phyloP scores from a whole-genome alignment of 1,140 invertebrate genomes.

The Hetaerina americana region DNA sequence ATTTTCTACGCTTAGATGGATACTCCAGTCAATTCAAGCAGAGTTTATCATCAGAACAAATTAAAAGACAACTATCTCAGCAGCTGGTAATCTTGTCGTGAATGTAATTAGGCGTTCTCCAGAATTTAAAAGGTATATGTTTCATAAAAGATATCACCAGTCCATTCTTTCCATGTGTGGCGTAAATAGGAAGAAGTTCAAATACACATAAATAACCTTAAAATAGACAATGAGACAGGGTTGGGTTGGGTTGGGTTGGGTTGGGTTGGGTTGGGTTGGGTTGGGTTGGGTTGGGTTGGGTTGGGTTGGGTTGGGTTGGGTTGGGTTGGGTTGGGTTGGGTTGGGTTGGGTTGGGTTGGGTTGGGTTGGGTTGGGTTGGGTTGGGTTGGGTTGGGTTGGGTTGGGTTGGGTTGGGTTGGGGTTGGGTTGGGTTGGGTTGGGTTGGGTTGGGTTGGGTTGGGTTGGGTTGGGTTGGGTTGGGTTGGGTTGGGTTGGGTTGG shows the following conservation, averaged over 20 bases:
- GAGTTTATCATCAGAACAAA: no score
- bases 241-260: conserved; percentile 14
- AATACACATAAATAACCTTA: no score
- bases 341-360: conserved; percentile 10
- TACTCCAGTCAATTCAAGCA: no score
- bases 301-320: conserved; percentile 14
- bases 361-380: conserved; percentile 12
- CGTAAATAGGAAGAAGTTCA: no score
- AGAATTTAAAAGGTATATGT: no score
- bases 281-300: conserved; percentile 15
- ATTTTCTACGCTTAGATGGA: no score
- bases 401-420: conserved; percentile 13
- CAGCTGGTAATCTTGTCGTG: no score
- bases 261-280: conserved; percentile 17
- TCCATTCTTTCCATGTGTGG: no score
- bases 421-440: conserved; percentile 13
- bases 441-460: conserved; percentile 14
- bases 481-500: conserved; percentile 15
- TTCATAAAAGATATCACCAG: no score
- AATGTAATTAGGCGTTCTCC: no score
- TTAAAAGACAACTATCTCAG: no score
- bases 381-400: conserved; percentile 13
- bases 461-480: conserved; percentile 15
- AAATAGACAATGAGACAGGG: no score
- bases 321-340: conserved; percentile 12